Base-by-base conservation (phyloP, 2,888 invertebrate species). In the Machimus atricapillus region DNA sequence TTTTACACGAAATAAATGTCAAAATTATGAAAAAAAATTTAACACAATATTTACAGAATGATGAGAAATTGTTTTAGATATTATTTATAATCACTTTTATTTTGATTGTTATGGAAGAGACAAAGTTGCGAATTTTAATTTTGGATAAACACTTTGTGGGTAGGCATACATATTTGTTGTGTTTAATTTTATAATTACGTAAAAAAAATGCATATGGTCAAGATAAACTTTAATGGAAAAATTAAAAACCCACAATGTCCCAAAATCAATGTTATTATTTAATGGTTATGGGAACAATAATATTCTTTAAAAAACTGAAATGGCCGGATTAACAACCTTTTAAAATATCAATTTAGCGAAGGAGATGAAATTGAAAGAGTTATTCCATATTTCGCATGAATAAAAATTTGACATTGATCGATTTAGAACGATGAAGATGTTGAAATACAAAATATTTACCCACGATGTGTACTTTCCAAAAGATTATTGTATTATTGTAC, bases 31-130 rank as follows among this genome's bases (percentile, higher is more conserved):
- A 78, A 19, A n/a, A 1, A 78, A 8, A 23, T 46, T 43, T 46
- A n/a, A 76, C 78, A 78, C 46, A 78, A 78, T 23, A 19, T n/a
- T 78, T 37, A n/a, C 82, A 82, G 82, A 82, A 82, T 82, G 82
- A 82, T 82, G 66, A 43, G 43, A 43, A 37, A 34, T 34, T 34
- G 1, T 23, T 9, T 66, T 58, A 31, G 4, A 34, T 66, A 8
- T 12, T 66, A 23, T 4, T 23, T 66, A 1, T 66, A 66, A 66
- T 66, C 66, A 66, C 43, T 16, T 46, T 46, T 66, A 23, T 23
- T 66, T 23, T 66, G 0, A 12, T 1, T 66, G 8, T 19, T 66
- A 12, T 66, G 66, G 66, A 66, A 66, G 27, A 66, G 27, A 9
- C 66, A 56, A 12, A 46, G 43, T 16, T 16, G 16, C 16, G 43